Base-by-base conservation (phyloP, 2,113 vertebrate species). In the Microcebus tavaratra region DNA sequence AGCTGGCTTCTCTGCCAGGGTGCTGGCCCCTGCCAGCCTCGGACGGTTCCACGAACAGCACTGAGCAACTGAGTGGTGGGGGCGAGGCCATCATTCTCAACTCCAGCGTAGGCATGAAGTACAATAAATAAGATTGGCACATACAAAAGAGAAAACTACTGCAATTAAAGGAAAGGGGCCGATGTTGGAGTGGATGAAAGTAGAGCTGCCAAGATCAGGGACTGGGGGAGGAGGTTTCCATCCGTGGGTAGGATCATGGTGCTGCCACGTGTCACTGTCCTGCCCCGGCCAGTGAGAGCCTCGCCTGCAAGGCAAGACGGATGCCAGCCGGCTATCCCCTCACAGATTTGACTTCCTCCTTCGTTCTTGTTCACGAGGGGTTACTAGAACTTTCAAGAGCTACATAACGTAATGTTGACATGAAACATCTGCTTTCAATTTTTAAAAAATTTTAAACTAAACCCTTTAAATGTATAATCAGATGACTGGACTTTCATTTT, bases 1-100 rank as follows among this genome's bases (percentile, higher is more conserved):
- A 98, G 91, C 94, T 65, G 75, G 97, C 97, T 98, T 97, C 94
- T 92, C 84, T 98, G 97, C 95, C 96, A 97, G 97, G 85, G 97
- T 94, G 87, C 98, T 98, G 97, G 97, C 96, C 96, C 45, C 88
- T 34, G 83, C 94, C 88, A 48, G 92, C 94, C 95, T 63, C 55
- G 97, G 97, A 97, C 90, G 67, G 97, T 97, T 97, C 98, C 97
- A 94, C 93, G 97, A 97, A 97, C 92, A 98, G 98, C 86, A 97
- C 97, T 95, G 97, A 96, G 97, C 96, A 81, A 81, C 92, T 97
- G 95, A 97, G 96, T 57, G 94, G 73, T 61, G 76, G 84, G 95
- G 94, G 93, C 27, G 75, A 82, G 97, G 97, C 97, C 97, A 97
- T 84, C 68, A 70, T 75, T 97, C 94, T 86, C 96, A 97, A 96